Percentiles rank a stretch among this genome's conserved stretches.
phyloP scores from a whole-genome alignment of 1,140 invertebrate species.

The Drosophila kohkoa region DNA sequence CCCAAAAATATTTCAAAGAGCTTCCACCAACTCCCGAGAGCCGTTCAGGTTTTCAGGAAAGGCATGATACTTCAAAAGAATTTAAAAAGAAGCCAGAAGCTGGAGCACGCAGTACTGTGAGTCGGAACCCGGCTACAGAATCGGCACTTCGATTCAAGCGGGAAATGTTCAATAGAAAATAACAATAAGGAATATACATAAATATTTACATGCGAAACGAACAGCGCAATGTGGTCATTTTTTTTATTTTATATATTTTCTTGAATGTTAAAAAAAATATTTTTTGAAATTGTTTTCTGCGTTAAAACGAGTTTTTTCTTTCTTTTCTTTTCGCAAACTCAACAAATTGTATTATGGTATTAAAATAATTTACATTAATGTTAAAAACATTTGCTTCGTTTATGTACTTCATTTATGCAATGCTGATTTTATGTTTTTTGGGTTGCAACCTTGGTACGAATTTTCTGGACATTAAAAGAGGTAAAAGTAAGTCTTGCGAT shows the following conservation, averaged over 20 bases:
- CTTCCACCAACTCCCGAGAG: slow-evolving; percentile 45
- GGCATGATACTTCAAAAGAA: background rate
- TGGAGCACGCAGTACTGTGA: background rate
- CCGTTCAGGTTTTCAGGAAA: slow-evolving; percentile 34
- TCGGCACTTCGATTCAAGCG: slow-evolving; percentile 65
- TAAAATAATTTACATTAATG: no score
- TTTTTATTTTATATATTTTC: background rate
- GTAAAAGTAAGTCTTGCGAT: no score
- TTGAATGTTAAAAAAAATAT: no score
- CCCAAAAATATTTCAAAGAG: slow-evolving; percentile 64
- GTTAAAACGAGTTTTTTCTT: slow-evolving; percentile 6
- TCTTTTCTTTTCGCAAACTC: background rate
- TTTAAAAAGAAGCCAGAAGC: slow-evolving; percentile 2
- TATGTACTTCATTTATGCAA: no score
- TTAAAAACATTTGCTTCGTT: no score
- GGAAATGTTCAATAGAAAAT: slow-evolving; percentile 31
- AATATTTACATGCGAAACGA: slow-evolving; percentile 3
- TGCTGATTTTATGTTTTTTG: no score
- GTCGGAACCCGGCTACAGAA: slow-evolving; percentile 49
- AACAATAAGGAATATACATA: slow-evolving; percentile 12
- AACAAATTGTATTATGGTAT: background rate
- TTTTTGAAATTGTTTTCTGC: no score
- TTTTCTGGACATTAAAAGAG: no score
- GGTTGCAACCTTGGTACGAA: no score
- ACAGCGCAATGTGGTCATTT: no score